These are phyloP conservation scores for Tupaia chinensis DNA, from an alignment of 2,113 vertebrate species.

Conservation along the genomic window DNA sequence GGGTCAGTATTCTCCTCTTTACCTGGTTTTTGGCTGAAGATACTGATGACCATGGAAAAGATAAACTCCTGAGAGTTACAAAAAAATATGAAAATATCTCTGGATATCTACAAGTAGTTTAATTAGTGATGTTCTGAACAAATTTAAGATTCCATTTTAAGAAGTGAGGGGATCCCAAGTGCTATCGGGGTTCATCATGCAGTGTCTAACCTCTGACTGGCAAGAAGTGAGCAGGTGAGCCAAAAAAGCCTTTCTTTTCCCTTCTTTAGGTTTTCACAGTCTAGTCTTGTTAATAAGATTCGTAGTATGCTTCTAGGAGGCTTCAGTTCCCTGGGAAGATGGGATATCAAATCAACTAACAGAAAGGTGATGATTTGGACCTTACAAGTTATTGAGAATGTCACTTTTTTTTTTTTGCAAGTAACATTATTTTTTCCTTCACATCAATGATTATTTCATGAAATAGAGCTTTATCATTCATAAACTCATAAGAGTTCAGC, in stretches of 20 bases:
- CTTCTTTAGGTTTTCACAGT: neutral
- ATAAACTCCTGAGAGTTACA: neutral
- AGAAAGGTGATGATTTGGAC: neutral
- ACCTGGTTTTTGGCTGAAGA: neutral
- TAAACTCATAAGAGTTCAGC: neutral
- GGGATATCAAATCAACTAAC: neutral
- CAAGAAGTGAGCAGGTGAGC: neutral
- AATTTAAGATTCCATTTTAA: neutral
- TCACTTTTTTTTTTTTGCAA: neutral
- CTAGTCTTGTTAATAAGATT: neutral
- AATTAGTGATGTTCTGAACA: neutral
- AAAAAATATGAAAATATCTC: neutral
- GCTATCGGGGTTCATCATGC: neutral
- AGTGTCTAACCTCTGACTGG: neutral
- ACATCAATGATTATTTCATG: neutral
- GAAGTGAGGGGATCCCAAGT: neutral
- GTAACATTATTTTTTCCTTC: neutral
- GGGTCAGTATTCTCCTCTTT: neutral
- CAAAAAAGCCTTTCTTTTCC: neutral
- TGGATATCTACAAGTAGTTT: neutral
- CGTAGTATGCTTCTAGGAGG: neutral
- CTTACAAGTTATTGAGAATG: neutral
- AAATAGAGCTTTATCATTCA: neutral
- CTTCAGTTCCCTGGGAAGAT: neutral
- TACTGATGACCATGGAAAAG: neutral